These are phyloP conservation scores for Gallinago stenura DNA, from an alignment of 2,797 vertebrate species.

Conservation along the genomic window DNA sequence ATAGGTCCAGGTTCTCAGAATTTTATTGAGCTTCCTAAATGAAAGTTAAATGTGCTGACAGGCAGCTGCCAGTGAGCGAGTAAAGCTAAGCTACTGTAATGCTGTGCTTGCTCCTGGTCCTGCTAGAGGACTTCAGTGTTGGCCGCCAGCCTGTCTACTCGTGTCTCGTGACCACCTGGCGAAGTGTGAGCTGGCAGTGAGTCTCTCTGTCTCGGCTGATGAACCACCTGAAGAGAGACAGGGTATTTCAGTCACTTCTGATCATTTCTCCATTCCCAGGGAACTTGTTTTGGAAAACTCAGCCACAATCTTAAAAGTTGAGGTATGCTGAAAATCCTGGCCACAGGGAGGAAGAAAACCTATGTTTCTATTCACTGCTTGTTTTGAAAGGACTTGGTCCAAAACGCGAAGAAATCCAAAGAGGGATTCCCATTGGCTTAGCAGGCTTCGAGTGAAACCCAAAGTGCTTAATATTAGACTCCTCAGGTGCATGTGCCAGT, in stretches of 20 bases:
- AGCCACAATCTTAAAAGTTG: not conserved
- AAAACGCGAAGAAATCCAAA: not conserved
- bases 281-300: not conserved
- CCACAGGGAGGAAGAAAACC: not conserved
- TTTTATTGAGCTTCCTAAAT: not conserved
- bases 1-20: not conserved
- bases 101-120: not conserved
- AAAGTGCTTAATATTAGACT: not conserved
- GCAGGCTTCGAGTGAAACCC: not conserved
- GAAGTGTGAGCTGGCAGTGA: not conserved
- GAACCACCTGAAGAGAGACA: not conserved
- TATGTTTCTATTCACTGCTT: not conserved
- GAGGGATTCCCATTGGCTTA: constrained; percentile 18
- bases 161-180: not conserved
- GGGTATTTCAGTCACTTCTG: not conserved
- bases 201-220: not conserved
- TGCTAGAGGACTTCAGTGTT: not conserved
- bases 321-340: constrained; percentile 39
- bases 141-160: not conserved
- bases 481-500: not conserved
- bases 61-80: not conserved
- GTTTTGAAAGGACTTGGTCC: constrained; percentile 26
- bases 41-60: not conserved
- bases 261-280: not conserved
- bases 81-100: not conserved